These are phyloP conservation scores for Drosophila lutescens DNA, from an alignment of 2,888 invertebrate genomes.

Conservation along the genomic window DNA sequence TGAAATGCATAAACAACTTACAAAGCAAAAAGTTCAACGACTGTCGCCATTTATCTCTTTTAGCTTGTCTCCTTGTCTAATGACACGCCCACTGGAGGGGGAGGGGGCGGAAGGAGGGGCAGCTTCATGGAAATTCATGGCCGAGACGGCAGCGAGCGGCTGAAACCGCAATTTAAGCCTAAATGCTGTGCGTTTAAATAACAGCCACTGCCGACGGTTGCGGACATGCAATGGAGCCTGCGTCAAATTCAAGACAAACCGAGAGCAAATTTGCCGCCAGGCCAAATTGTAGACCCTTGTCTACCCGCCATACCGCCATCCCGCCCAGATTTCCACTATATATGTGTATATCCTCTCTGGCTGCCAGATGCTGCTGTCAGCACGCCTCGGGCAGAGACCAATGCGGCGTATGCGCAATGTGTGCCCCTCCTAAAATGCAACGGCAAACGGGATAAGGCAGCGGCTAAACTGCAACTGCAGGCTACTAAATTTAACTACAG, in stretches of 20 bases:
- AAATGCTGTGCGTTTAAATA: conserved; percentile 76
- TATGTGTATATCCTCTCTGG: conserved; percentile 8
- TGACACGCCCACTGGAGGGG: conserved; percentile 66
- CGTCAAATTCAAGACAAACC: conserved; percentile 63
- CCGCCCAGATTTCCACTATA: conserved; percentile 2
- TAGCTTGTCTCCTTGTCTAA: conserved; percentile 71
- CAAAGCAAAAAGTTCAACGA: conserved; percentile 78
- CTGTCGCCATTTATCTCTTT: conserved; percentile 76
- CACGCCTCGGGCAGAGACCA: conserved; percentile 57
- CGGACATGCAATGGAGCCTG: conserved; percentile 64
- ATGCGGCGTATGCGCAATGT: conserved; percentile 72
- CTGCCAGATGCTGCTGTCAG: conserved; percentile 71
- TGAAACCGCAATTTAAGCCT: conserved; percentile 76
- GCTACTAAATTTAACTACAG: conserved; percentile 73
- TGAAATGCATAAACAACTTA: conserved; percentile 78
- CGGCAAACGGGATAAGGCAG: neutral
- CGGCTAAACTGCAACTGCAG: conserved; percentile 52
- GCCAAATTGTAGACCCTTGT: conserved; percentile 9
- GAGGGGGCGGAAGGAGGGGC: conserved; percentile 1
- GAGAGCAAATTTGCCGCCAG: conserved; percentile 67
- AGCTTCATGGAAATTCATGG: conserved; percentile 55
- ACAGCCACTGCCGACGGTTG: conserved; percentile 54
- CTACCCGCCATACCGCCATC: conserved; percentile 5
- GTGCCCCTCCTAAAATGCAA: conserved; percentile 19
- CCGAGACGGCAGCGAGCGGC: conserved; percentile 42